Evolutionary conservation across 2,888 invertebrate species (phyloP), one percentile per base, ranked within the genome.

Genomic region (Aproaerema taeniolella): DNA sequence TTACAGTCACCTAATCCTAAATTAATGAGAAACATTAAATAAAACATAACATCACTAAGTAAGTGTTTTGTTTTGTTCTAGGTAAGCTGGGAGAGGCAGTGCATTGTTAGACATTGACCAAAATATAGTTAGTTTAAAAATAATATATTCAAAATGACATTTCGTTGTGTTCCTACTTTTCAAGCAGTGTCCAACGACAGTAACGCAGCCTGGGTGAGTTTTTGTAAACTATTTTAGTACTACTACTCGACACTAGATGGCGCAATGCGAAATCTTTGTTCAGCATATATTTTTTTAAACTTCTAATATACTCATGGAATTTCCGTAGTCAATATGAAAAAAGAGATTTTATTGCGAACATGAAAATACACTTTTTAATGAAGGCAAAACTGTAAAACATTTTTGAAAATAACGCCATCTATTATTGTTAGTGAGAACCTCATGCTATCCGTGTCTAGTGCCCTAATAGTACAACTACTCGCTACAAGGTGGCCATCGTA

Each of bases 201-300:
- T 78, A 88, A 88, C 78, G 87, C 90, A 64, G 88, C 90, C 67
- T 91, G 91, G 91, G 91, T 91, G 76, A 90, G 91, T 90, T 39
- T 31, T 16, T 28, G 8, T 15, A 7, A 28, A 44, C 38, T 38
- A 40, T 39, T 29, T 38, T 42, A 31, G 39, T 52, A 36, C 35
- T 16, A 34, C 61, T 63, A 65, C 42, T 62, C 37, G 17, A 40
- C 49, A 43, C 46, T 53, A 77, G 77, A 61, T 67, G 67, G 59
- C 69, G 52, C 46, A 6, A 7, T 20, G n/a, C n/a, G n/a, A n/a
- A n/a, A n/a, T n/a, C n/a, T 38, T 28, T 31, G 5, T 3, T 17
- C 12, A 6, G 8, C 1, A 8, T 15, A 26, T 1, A 26, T 31
- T 10, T 24, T 17, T 20, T 28, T 13, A 12, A 38, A 13, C 7